A percentile compares a stretch with the other conserved stretches of the same genome.
These are phyloP conservation scores for Amblyornis subalaris DNA, from an alignment of 2,113 vertebrate species.

Conservation along the genomic window DNA sequence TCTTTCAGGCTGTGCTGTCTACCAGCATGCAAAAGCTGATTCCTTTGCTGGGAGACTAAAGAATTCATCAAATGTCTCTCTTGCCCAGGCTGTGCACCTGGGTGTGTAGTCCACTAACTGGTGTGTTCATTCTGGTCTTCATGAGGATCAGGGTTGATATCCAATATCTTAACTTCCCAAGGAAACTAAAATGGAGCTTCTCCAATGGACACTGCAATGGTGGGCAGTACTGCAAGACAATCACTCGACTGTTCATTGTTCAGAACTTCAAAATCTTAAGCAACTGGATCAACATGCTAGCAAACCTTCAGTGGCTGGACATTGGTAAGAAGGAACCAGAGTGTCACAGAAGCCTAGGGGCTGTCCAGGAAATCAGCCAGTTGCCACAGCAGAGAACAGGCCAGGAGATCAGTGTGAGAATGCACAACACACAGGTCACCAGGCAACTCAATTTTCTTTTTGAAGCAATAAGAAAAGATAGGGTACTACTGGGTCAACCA, in stretches of 20 bases:
- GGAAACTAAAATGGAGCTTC: background rate
- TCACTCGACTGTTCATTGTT: background rate
- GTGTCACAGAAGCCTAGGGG: background rate
- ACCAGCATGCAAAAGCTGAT: background rate
- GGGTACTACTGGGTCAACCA: background rate
- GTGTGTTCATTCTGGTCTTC: background rate
- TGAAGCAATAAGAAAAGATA: background rate
- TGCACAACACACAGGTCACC: background rate
- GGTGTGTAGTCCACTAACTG: no score
- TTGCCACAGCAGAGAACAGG: background rate
- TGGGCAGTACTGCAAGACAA: rapidly evolving
- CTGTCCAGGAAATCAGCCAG: background rate
- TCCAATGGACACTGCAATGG: background rate
- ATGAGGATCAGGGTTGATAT: background rate
- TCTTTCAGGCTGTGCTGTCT: background rate
- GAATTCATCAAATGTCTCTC: background rate
- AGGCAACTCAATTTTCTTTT: background rate
- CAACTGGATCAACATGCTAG: background rate
- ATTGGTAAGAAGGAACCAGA: background rate
- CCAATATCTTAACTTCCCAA: background rate
- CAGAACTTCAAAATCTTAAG: background rate
- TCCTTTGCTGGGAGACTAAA: background rate
- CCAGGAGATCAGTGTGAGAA: background rate
- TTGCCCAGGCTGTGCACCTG: background rate
- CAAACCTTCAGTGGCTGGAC: background rate